A percentile compares a stretch with the other conserved stretches of the same genome.
Conservation (phyloP, 2,797 vertebrate species). For the Gambusia yucatana region DNA sequence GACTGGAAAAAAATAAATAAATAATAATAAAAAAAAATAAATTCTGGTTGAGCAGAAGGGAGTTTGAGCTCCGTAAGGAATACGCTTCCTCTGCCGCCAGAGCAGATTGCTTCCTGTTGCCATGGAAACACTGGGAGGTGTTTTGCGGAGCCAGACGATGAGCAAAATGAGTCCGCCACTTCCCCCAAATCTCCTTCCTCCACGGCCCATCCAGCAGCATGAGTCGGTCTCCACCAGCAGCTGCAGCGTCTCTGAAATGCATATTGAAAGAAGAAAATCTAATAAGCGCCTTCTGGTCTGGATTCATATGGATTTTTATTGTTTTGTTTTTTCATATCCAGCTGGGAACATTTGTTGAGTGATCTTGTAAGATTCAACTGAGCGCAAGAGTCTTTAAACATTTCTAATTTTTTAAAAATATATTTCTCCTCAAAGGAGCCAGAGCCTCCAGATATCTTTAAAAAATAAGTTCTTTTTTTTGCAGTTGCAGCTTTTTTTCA, state of each 20-base stretch:
- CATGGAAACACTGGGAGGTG: constrained; percentile 70
- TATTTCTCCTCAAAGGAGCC: too few relatives aligned
- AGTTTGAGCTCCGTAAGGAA: constrained; percentile 39
- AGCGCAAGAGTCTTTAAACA: too few relatives aligned
- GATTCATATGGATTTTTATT: not conserved
- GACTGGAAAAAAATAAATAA: not conserved
- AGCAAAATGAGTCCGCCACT: constrained; percentile 40
- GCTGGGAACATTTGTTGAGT: too few relatives aligned
- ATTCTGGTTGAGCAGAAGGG: constrained; percentile 45
- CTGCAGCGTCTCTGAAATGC: constrained; percentile 8
- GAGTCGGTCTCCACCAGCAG: constrained; percentile 9
- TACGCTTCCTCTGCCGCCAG: constrained; percentile 23
- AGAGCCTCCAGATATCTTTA: too few relatives aligned
- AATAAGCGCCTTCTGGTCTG: constrained; percentile 9
- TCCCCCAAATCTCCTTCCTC: constrained; percentile 12
- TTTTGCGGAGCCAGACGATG: constrained; percentile 38
- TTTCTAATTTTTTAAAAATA: too few relatives aligned
- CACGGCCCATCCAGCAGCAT: constrained; percentile 8
- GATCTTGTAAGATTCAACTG: too few relatives aligned
- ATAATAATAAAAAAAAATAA: constrained; percentile 41
- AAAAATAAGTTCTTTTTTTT: not conserved
- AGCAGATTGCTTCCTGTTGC: constrained; percentile 72
- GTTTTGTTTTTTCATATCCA: too few relatives aligned
- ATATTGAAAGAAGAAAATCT: not conserved
- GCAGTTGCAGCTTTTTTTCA: not conserved